Conservation (phyloP, 2,888 invertebrate species). For the Nemurella pictetii region DNA sequence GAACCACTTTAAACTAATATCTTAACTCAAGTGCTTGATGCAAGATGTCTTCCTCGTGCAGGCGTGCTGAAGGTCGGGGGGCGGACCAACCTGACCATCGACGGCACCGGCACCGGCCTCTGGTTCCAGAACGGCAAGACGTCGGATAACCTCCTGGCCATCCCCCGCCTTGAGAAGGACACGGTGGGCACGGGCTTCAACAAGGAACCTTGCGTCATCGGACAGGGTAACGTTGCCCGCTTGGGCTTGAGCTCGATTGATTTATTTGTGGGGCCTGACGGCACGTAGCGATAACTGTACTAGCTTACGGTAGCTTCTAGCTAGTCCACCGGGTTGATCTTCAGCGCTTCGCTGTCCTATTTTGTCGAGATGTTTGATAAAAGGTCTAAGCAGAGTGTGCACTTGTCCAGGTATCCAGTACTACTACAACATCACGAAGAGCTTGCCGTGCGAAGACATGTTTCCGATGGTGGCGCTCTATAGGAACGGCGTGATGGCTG, state of each 20-base stretch:
- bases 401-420: not conserved
- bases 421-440: conserved; percentile 10
- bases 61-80: not conserved
- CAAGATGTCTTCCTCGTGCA: not conserved
- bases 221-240: no score
- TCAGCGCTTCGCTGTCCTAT: no score
- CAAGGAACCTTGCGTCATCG: conserved; percentile 14
- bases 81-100: not conserved
- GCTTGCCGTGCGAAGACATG: not conserved
- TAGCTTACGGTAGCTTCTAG: no score
- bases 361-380: no score
- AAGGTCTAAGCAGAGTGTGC: no score
- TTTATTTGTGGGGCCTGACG: no score
- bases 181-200: not conserved
- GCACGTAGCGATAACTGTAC: no score
- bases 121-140: conserved; percentile 16
- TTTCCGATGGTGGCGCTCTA: conserved; percentile 16
- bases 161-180: not conserved
- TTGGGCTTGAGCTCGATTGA: no score
- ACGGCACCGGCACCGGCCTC: conserved; percentile 1
- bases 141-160: not conserved
- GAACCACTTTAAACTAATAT: no score
- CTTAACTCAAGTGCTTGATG: no score
- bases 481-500: not conserved
- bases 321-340: no score